These are phyloP conservation scores for Chaitophorus viminalis DNA, from an alignment of 2,888 invertebrate species.

Conservation along the genomic window DNA sequence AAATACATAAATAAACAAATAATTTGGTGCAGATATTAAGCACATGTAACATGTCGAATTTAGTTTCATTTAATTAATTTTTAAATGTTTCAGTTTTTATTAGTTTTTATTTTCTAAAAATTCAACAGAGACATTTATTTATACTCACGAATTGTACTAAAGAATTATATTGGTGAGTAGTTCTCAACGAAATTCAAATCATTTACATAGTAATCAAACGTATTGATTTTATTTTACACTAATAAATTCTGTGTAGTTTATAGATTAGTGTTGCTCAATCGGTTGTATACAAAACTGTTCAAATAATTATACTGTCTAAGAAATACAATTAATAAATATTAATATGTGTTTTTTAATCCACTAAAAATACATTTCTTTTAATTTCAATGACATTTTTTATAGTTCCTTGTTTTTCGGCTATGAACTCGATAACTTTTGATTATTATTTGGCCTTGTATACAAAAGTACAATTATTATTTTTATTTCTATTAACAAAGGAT, in stretches of 20 bases:
- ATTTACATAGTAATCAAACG: no score
- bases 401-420: background rate
- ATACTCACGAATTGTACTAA: no score
- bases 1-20: no score
- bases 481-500: background rate
- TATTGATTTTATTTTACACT: background rate
- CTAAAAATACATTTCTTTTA: background rate
- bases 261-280: background rate
- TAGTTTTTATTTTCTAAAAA: no score
- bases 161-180: no score
- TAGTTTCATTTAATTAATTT: no score
- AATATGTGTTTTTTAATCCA: background rate
- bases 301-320: background rate
- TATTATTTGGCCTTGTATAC: background rate
- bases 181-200: no score
- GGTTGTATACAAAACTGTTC: background rate
- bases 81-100: no score
- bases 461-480: background rate
- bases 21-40: no score
- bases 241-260: background rate
- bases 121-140: no score
- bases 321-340: background rate
- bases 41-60: no score
- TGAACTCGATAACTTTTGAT: background rate
- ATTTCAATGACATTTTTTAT: background rate